phyloP scores from a whole-genome alignment of 1,140 invertebrate genomes.

The Nasonia vitripennis region DNA sequence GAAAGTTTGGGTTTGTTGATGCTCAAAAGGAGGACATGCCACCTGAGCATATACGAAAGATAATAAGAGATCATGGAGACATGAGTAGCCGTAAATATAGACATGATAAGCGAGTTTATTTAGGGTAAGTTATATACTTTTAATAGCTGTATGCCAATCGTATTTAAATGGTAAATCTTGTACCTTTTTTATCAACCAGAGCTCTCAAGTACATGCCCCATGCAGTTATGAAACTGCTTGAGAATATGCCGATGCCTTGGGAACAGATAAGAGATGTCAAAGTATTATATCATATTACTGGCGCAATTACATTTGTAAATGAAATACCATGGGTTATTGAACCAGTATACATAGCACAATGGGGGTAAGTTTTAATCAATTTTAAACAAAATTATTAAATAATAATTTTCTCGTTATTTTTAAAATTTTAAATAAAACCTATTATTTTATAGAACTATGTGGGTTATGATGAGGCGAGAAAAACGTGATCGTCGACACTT shows the following conservation, averaged over 20 bases:
- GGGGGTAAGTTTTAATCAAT: conserved; percentile 85
- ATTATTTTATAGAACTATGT: conserved; percentile 89
- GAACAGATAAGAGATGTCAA: conserved; percentile 99
- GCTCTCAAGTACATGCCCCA: conserved; percentile 99
- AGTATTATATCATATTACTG: conserved; percentile 98
- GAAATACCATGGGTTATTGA: conserved; percentile 99
- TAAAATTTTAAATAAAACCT: conserved; percentile 17
- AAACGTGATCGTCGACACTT: conserved; percentile 99
- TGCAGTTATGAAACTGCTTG: conserved; percentile 97
- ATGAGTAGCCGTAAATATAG: conserved; percentile 99
- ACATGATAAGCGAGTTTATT: conserved; percentile 98
- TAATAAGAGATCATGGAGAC: conserved; percentile 99
- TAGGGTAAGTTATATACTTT: conserved; percentile 81
- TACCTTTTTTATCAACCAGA: conserved; percentile 71
- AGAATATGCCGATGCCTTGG: conserved; percentile 99
- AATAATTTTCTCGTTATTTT: conserved; percentile 21
- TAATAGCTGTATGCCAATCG: background rate
- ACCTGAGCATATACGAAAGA: conserved; percentile 98
- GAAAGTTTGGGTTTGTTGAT: conserved; percentile 99
- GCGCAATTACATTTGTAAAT: conserved; percentile 99
- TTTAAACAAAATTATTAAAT: conserved; percentile 1
- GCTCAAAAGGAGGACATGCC: conserved; percentile 99
- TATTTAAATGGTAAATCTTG: conserved; percentile 12
- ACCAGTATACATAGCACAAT: conserved; percentile 99
- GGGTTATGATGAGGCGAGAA: conserved; percentile 99